Base-by-base conservation (phyloP, 2,888 invertebrate genomes). In the Colletes collaris region DNA sequence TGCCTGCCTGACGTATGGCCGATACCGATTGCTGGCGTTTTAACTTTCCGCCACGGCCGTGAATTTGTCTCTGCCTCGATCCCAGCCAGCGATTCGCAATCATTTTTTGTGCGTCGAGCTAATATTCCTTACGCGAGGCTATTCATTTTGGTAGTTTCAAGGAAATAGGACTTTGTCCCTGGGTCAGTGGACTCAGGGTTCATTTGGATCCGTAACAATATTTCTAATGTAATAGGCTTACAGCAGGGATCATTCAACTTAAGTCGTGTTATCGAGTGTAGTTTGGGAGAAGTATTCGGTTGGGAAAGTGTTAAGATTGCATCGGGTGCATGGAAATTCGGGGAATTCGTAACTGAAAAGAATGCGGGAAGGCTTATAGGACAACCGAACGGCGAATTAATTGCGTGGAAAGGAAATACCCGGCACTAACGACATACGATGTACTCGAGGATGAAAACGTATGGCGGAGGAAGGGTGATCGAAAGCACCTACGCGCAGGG, bases 1-100 rank as follows among this genome's bases (percentile, higher is more conserved):
- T 85, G 77, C 76, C 83, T 81, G 77, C 60, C 86, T 87, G 88
- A 90, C 91, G 90, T 91, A 91, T 91, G 91, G 90, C 88, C 88
- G 87, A 81, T 84, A 79, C 87, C 89, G 89, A 89, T 89, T 88
- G 86, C 84, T 78, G 76, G 79, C 79, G 88, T 87, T 90, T 90
- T 89, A 86, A 88, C 89, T 89, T 88, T 89, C 89, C 85, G 58
- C 66, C 65, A 53, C 58, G 49, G 53, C 40, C 78, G 52, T 19
- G 64, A 58, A 64, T 79, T 66, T 67, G 80, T 72, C 73, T 56
- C 78, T 70, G 50, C 71, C 56, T 44, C 67, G 55, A 63, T 62
- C 72, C 50, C 72, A 63, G 2, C 76, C 6, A 5, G 44, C 4
- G 35, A 40, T 13, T 46, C 53, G 8, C 27, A 8, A 53, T 8